Conservation (phyloP, 2,113 vertebrate genomes). For the Chitala chitala region DNA sequence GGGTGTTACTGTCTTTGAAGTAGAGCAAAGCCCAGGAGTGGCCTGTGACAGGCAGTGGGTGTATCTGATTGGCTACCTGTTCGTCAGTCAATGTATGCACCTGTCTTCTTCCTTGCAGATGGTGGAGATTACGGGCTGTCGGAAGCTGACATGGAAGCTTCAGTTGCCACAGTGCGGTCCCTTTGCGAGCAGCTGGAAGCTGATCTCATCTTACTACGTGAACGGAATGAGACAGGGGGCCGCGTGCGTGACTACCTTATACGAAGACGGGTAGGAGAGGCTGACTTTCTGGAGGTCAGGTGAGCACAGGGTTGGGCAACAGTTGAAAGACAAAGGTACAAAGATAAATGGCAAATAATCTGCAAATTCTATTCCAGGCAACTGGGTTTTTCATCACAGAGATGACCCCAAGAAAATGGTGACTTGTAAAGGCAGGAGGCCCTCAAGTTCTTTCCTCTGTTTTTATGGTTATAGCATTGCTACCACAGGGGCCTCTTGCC, state of each 20-base stretch:
- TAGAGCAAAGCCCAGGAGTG: too few relatives aligned
- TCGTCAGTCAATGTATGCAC: background rate
- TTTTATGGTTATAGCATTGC: too few relatives aligned
- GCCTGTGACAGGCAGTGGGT: background rate
- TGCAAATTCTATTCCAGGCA: too few relatives aligned
- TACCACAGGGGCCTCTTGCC: too few relatives aligned
- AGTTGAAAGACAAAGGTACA: background rate
- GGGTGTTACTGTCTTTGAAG: too few relatives aligned
- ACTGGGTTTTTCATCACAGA: too few relatives aligned
- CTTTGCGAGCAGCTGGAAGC: constrained; percentile 91
- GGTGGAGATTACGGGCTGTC: constrained; percentile 91
- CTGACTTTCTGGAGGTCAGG: constrained; percentile 98
- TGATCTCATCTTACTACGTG: constrained; percentile 84
- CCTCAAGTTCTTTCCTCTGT: too few relatives aligned
- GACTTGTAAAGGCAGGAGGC: too few relatives aligned
- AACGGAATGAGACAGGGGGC: constrained; percentile 82
- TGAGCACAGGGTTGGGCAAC: constrained; percentile 48
- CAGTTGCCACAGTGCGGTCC: constrained; percentile 85
- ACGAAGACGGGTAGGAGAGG: constrained; percentile 88
- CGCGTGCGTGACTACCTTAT: constrained; percentile 89
- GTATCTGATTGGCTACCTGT: background rate
- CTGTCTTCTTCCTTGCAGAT: constrained; percentile 54
- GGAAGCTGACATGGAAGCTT: constrained; percentile 90
- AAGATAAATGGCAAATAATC: too few relatives aligned
- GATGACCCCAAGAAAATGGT: too few relatives aligned